Conservation (phyloP, 2,797 vertebrate species). For the Hemitrygon akajei region DNA sequence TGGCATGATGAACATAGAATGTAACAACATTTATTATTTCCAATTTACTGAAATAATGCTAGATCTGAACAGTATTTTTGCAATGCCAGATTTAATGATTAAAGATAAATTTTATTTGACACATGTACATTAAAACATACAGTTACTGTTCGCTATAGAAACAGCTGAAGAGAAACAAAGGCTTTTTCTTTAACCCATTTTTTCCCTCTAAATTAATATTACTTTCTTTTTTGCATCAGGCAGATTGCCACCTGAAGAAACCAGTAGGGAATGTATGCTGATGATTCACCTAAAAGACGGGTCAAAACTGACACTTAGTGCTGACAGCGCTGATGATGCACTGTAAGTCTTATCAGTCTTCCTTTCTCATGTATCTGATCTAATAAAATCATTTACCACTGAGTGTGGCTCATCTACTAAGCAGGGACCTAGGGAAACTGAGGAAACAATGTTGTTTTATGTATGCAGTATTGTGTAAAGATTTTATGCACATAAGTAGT, state of each 20-base stretch:
- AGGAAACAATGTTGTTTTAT: neutral
- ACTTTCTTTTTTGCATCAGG: slow-evolving; percentile 52
- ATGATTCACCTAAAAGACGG: slow-evolving; percentile 65
- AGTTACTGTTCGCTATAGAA: neutral
- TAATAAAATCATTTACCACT: neutral
- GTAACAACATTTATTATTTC: neutral
- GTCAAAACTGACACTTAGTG: slow-evolving; percentile 70
- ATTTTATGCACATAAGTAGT: too few species aligned
- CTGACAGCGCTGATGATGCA: slow-evolving; percentile 82
- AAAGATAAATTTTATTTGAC: too few species aligned
- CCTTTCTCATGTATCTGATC: neutral
- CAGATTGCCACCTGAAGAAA: slow-evolving; percentile 73
- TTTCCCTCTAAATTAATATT: neutral
- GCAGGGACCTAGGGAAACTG: neutral
- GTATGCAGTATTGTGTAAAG: too few species aligned
- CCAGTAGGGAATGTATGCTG: slow-evolving; percentile 70
- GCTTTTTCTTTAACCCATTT: neutral
- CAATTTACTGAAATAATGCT: neutral
- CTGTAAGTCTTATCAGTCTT: slow-evolving; percentile 61
- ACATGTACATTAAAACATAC: neutral
- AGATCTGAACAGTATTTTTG: neutral
- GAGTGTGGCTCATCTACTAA: neutral
- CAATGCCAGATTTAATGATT: neutral
- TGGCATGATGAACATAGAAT: neutral
- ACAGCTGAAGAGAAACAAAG: neutral